Base-by-base conservation (phyloP, 2,113 vertebrate genomes). In the Pangasianodon hypophthalmus region DNA sequence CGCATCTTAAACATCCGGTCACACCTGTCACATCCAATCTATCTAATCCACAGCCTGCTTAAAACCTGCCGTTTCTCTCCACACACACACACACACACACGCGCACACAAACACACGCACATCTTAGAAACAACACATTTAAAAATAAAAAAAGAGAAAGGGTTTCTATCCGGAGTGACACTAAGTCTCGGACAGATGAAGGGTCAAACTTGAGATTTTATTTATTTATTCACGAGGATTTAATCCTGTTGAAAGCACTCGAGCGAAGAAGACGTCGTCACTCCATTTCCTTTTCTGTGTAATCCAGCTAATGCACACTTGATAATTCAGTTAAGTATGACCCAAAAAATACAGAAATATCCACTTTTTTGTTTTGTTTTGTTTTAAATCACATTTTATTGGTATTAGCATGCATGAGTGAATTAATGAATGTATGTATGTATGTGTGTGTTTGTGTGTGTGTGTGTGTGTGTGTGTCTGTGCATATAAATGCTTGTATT, bases 21-120 rank as follows among this genome's bases (percentile, higher is more conserved):
- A 96, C 96, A 96, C 96, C 96, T 96, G 96, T 96, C 96, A 96
- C 95, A 95, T 95, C 95, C 94, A 95, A 96, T 96, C 96, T 96
- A 94, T 96, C 94, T 96, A 96, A 96, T 96, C 95, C 95, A 95
- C 94, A 82, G 95, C 95, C 95, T 95, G 94, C 95, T 96, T 96
- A 96, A 75, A 95, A 95, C 95, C 93, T 94, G 94, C 92, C 92
- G 91, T 93, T 91, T 41, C 69, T 41, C 32, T 41, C 52, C 75
- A 26, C 75, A 18, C 77, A 52, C 77, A 50, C 46, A 19, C 50
- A 19, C 91, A 94, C 94, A 94, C 92, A 95, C 94, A 94, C 46
- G 54, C 79, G 32, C 80, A 56, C 80, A 37, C 52, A 56, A n/a
- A 11, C n/a, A 56, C 92, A 94, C 94, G 94, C 92, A 95, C 94